A percentile compares a stretch with the other conserved stretches of the same genome.
Conservation (phyloP, 2,888 invertebrate genomes). For the Brenthis hecate region DNA sequence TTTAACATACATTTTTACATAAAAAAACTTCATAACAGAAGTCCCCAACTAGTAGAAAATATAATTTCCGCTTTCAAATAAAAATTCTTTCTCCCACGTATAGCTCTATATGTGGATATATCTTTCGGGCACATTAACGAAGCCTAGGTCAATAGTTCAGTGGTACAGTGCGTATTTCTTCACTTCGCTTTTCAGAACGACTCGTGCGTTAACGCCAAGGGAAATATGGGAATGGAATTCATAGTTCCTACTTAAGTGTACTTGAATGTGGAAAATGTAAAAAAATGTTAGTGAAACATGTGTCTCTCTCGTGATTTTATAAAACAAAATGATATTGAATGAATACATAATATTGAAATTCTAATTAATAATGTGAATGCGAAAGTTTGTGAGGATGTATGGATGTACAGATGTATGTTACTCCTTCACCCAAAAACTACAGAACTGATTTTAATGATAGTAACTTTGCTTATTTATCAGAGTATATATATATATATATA, state of each 20-base stretch:
- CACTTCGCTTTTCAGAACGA: conserved; percentile 56
- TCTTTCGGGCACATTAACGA: conserved; percentile 7
- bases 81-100: conserved; percentile 8
- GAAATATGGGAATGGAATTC: conserved; percentile 50
- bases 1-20: too few relatives aligned
- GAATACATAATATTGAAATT: too few relatives aligned
- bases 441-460: too few relatives aligned
- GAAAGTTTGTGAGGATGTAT: too few relatives aligned
- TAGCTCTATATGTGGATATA: not conserved
- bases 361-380: too few relatives aligned
- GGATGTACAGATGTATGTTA: too few relatives aligned
- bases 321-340: too few relatives aligned
- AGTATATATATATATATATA: too few relatives aligned
- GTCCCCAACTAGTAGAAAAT: not conserved
- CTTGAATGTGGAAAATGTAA: conserved; percentile 4
- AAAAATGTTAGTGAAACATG: not conserved
- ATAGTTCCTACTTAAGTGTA: conserved; percentile 13
- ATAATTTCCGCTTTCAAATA: not conserved
- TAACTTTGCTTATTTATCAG: too few relatives aligned
- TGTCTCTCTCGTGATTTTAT: too few relatives aligned
- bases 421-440: too few relatives aligned
- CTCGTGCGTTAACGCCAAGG: conserved; percentile 59
- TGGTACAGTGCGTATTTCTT: conserved; percentile 54
- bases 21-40: not conserved
- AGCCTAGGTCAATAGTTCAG: conserved; percentile 56